Evolutionary conservation across 2,797 vertebrate species (phyloP), one percentile per base, ranked within the genome.

Genomic region (Chaetophractus vellerosus): DNA sequence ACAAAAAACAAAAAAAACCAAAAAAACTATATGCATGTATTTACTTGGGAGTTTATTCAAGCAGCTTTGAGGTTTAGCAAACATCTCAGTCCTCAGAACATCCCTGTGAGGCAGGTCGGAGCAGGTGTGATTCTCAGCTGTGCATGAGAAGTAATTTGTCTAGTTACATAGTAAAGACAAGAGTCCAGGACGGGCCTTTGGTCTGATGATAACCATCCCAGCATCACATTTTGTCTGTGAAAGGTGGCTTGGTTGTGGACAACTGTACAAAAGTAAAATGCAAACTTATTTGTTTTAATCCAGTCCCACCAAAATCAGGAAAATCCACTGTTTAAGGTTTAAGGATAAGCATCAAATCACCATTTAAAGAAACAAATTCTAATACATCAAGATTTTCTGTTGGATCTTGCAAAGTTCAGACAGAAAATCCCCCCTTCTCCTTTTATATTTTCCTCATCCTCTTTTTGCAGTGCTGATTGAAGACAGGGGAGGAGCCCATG

Each of bases 401-500:
- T 90, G 57, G 31, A 21, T 69, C 21, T n/a, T 83, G 1, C 4
- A 36, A 24, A 33, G 61, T 69, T 63, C 71, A 21, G 52, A 88
- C 63, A 68, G 48, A 63, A 94, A 64, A 45, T 52, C n/a, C 78
- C 38, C 8, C 63, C 24, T 80, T 50, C 84, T 78, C 74, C 50
- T 69, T 87, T 99, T 98, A 99, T 98, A 99, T 99, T 98, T 99
- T 99, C 98, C 99, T 99, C 93, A 99, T 98, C 88, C 99, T 99
- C 96, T 99, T 99, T 97, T 99, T 99, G 90, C 99, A 99, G 91
- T 99, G 99, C 96, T 99, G 99, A 97, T 99, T 99, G 98, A 99
- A 99, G 96, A 99, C 99, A 0, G 99, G 99, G 0, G 99, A 99
- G 8, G 99, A 98, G 63, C 99, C 99, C 98, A 99, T 99, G 92